A percentile compares a stretch with the other conserved stretches of the same genome.
Evolutionary conservation across 1,140 invertebrate species (phyloP).

Genomic region (Camponotus floridanus): DNA sequence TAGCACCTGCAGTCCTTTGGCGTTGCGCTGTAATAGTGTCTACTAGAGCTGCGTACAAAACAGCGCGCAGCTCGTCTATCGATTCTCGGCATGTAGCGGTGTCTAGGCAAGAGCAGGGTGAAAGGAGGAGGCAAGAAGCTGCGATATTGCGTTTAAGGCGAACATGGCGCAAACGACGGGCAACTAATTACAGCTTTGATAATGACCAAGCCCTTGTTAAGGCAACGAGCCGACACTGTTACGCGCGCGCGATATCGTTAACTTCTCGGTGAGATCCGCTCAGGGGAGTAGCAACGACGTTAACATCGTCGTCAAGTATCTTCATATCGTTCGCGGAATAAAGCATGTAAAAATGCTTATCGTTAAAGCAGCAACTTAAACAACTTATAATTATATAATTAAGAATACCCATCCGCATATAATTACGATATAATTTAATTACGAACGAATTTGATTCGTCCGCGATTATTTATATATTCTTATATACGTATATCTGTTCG

Average conservation of each 20-base stretch:
- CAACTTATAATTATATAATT: conserved; percentile 6
- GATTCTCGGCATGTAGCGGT: conserved; percentile 75
- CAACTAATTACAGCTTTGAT: conserved; percentile 77
- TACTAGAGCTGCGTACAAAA: conserved; percentile 50
- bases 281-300: conserved; percentile 46
- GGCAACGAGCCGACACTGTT: conserved; percentile 66
- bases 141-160: conserved; percentile 76
- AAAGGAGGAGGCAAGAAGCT: conserved; percentile 72
- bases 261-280: conserved; percentile 45
- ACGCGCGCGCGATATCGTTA: conserved; percentile 62
- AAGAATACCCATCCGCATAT: neutral
- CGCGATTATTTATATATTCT: neutral
- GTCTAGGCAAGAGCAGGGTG: conserved; percentile 63
- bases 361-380: conserved; percentile 17
- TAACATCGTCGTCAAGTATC: conserved; percentile 34
- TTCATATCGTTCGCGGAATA: conserved; percentile 20
- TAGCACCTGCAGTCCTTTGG: neutral
- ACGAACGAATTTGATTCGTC: neutral
- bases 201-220: conserved; percentile 78
- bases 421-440: neutral
- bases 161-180: conserved; percentile 75
- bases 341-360: conserved; percentile 34
- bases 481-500: neutral
- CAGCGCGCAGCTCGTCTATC: conserved; percentile 78
- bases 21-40: conserved; percentile 18